Conservation (phyloP, 2,888 invertebrate species). For the Parascotia fuliginaria region DNA sequence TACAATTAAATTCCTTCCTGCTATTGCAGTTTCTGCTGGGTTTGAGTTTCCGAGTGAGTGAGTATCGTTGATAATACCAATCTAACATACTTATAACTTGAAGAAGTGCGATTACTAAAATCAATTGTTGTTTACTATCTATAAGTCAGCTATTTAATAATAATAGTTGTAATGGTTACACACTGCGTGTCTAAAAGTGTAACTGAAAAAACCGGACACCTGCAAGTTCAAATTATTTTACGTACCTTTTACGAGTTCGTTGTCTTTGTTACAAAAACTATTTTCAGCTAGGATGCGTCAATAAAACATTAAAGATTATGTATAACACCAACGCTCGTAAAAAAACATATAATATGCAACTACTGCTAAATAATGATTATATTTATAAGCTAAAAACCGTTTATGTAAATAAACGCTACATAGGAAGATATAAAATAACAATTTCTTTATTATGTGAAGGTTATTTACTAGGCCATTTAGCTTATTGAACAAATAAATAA, state of each 20-base stretch:
- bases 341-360: constrained; percentile 40
- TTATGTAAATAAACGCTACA: constrained; percentile 13
- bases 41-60: constrained; percentile 37
- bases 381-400: constrained; percentile 12
- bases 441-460: constrained; percentile 54
- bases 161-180: background rate
- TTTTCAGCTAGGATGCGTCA: constrained; percentile 60
- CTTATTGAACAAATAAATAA: constrained; percentile 81
- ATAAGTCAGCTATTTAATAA: no score
- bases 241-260: constrained; percentile 79
- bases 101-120: no score
- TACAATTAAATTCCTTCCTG: constrained; percentile 52
- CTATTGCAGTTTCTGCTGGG: constrained; percentile 36
- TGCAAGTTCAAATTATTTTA: constrained; percentile 57
- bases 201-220: constrained; percentile 38
- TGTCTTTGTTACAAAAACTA: constrained; percentile 79
- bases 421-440: constrained; percentile 46
- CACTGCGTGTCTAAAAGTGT: constrained; percentile 25
- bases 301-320: constrained; percentile 62
- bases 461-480: constrained; percentile 70
- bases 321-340: constrained; percentile 59
- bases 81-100: no score
- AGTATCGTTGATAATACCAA: background rate
- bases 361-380: constrained; percentile 23
- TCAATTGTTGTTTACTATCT: no score